phyloP scores from a whole-genome alignment of 2,797 vertebrate genomes.

The Enteromius thamalakanensis region DNA sequence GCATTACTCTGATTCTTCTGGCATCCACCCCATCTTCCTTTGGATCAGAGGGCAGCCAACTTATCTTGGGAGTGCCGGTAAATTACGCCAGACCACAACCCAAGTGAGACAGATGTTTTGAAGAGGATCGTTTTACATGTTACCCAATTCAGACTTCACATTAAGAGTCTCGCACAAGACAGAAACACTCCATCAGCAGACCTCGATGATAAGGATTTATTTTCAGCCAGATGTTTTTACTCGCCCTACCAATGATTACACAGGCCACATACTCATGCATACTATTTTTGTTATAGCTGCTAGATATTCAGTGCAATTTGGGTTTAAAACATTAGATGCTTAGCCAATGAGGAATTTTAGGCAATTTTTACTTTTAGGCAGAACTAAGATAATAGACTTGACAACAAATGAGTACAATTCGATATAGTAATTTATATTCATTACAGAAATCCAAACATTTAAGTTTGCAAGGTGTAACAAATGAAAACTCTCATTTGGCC shows the following conservation, averaged over 20 bases:
- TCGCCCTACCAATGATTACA: not conserved
- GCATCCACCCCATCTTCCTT: slow-evolving; percentile 52
- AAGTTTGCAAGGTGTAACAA: not conserved
- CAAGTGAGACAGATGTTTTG: slow-evolving; percentile 36
- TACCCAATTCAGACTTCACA: slow-evolving; percentile 1
- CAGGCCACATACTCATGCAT: not conserved
- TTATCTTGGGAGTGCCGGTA: slow-evolving; percentile 51
- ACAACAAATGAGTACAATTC: not conserved
- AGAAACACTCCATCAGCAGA: not conserved
- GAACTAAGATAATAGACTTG: not conserved
- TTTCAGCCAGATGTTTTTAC: not conserved
- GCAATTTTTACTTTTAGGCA: not conserved
- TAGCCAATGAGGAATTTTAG: not conserved
- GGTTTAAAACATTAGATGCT: not conserved
- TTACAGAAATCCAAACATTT: not conserved
- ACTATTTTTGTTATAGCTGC: not conserved
- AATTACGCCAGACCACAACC: slow-evolving; percentile 35
- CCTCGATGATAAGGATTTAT: not conserved
- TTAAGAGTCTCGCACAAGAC: not conserved
- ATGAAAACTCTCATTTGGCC: not conserved
- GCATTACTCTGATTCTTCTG: slow-evolving; percentile 53
- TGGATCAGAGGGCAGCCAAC: slow-evolving; percentile 36
- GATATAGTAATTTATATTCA: not conserved
- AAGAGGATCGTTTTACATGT: slow-evolving; percentile 23
- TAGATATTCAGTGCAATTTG: not conserved